Evolutionary conservation across 2,113 vertebrate species (phyloP), one percentile per base, ranked within the genome.

Genomic region (Barbus barbus): DNA sequence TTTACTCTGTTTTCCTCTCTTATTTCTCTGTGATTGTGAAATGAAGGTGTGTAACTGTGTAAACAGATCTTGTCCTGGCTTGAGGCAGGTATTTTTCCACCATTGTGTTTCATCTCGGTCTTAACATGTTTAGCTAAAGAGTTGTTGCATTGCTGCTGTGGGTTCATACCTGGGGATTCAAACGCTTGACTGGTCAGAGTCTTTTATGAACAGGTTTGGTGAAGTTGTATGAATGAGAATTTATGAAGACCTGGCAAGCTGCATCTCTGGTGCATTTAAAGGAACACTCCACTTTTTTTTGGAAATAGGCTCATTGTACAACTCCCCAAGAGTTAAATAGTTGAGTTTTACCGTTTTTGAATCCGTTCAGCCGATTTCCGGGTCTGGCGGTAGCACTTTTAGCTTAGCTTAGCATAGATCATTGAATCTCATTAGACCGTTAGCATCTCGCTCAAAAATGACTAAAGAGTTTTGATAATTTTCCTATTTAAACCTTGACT

Each of bases 31-130:
- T 56, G 67, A 31, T 87, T 87, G 81, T 80, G 86, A 87, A 85
- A 87, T 53, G 14, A 44, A 33, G 44, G 82, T 20, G 18, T 67
- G 41, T 41, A 58, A 11, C 38, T 69, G 84, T 86, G 79, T 76
- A 86, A 86, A 82, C 79, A 82, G 78, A 31, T 81, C 84, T 36
- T 81, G 84, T 85, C 69, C 58, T 58, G 74, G 72, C 84, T 67
- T 69, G 85, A 72, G 60, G 75, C 51, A 74, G 63, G 31, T 51
- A 48, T 86, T 78, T 82, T 69, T 87, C 28, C 28, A 14, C 58
- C 61, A 48, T 67, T 33, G 61, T 72, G 78, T 65, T 33, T 51
- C 38, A 60, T 36, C 28, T 74, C 7, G 16, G 77, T 73, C 24
- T 48, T 61, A 38, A 82, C 80, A 71, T 81, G 78, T 51, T 33